phyloP scores from a whole-genome alignment of 2,797 vertebrate genomes.

The Trachurus trachurus region DNA sequence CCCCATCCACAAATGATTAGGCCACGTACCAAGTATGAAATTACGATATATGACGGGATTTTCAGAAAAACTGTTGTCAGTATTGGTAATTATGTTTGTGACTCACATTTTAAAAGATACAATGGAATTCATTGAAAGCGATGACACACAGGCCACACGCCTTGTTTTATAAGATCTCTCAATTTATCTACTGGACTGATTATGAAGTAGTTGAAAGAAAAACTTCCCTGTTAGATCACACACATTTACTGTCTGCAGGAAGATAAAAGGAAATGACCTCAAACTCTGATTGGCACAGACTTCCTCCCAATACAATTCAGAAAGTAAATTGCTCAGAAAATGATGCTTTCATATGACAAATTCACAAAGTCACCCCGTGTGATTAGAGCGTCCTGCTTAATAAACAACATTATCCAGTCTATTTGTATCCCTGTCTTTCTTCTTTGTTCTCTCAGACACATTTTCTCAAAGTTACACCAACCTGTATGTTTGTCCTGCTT shows the following conservation, averaged over 20 bases:
- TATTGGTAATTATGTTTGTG: no score
- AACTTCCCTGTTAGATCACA: not conserved
- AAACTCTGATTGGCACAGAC: not conserved
- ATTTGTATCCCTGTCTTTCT: not conserved
- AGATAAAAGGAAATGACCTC: not conserved
- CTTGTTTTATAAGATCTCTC: not conserved
- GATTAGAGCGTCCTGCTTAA: not conserved
- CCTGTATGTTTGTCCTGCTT: conserved; percentile 10
- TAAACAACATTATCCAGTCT: not conserved
- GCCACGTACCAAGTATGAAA: no score
- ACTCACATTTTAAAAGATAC: no score
- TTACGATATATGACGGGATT: no score
- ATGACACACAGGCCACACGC: no score
- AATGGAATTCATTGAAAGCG: no score
- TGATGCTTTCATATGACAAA: not conserved
- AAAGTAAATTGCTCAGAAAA: not conserved
- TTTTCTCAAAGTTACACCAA: not conserved
- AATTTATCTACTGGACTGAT: conserved; percentile 28
- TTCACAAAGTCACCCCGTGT: not conserved
- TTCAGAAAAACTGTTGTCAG: no score
- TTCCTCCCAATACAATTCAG: not conserved
- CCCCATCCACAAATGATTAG: no score
- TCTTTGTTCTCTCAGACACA: not conserved
- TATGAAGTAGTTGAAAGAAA: conserved; percentile 2
- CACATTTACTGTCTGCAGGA: not conserved